Base-by-base conservation (phyloP, 2,797 vertebrate genomes). In the Phyllotis vaccarum region DNA sequence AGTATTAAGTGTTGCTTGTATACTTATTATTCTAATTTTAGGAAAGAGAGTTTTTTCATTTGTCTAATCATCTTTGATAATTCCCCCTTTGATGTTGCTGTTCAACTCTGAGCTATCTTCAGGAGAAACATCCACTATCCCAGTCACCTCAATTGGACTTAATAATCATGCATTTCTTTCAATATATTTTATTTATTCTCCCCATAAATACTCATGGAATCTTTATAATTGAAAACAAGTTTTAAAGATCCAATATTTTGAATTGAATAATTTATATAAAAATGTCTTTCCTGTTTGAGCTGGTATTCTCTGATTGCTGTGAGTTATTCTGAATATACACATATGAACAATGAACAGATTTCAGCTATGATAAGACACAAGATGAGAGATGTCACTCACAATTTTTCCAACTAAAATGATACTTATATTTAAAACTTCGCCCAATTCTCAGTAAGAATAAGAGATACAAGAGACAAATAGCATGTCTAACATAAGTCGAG, bases 151-250 rank as follows among this genome's bases (percentile, higher is more conserved):
- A 72, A 6, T 0, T 68, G 31, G 17, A 78, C 87, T 95, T 93
- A 78, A 81, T 0, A 72, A n/a, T 27, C 21, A 76, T 37, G 13
- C 43, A 88, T 17, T 40, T 90, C 5, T 56, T 81, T 70, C 10
- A 91, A 86, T 89, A 95, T 82, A 79, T 76, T 17, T 82, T 40
- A 93, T 5, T 89, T n/a, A 75, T 80, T 93, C 29, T 93, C 93
- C 88, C 9, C 64, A 43, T 93, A 90, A 93, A 75, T 96, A 93
- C 40, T 89, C 87, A 89, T 80, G 70, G 85, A 79, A 86, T 11
- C 13, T 13, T 75, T 17, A 75, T 31, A 49, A 91, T 60, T 82
- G 34, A 89, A 92, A 13, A 95, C 76, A 14, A 86, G 62, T 81
- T n/a, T 92, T 5, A 68, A 81, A 79, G 46, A 87, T 88, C 43